These are phyloP conservation scores for Petrocephalus zakoni DNA, from an alignment of 2,113 vertebrate genomes.

Conservation along the genomic window DNA sequence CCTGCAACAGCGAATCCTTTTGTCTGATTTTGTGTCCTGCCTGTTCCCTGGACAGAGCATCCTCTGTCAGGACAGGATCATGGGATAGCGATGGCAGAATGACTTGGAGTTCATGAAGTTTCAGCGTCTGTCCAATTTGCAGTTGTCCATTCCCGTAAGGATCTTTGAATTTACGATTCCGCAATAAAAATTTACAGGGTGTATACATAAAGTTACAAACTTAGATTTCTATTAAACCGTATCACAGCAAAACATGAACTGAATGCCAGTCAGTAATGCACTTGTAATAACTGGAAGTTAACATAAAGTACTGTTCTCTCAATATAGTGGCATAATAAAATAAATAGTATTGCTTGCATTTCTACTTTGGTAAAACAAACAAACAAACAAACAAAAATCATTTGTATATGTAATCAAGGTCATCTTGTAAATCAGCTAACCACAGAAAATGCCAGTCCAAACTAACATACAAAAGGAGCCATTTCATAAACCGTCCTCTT, in stretches of 20 bases:
- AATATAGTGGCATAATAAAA: background rate
- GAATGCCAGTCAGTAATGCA: background rate
- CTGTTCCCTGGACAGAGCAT: background rate
- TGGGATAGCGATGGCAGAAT: background rate
- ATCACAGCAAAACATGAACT: background rate
- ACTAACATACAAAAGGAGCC: background rate
- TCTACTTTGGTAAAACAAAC: background rate
- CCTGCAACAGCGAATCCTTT: slow-evolving; percentile 9
- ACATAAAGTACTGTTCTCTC: background rate
- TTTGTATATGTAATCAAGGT: background rate
- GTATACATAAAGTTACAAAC: background rate
- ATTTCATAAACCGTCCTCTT: background rate
- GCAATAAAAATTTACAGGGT: background rate
- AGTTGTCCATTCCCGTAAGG: background rate
- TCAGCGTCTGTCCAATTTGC: background rate
- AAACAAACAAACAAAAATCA: background rate
- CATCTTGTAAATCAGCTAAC: background rate
- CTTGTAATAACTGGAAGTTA: background rate
- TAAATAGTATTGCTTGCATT: background rate
- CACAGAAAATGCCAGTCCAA: background rate
- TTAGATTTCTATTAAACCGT: background rate
- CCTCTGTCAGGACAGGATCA: slow-evolving; percentile 9
- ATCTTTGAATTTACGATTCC: background rate
- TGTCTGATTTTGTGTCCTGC: background rate
- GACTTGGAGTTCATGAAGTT: background rate